Conservation (phyloP, 1,140 invertebrate species). For the Lepidurus couesii region DNA sequence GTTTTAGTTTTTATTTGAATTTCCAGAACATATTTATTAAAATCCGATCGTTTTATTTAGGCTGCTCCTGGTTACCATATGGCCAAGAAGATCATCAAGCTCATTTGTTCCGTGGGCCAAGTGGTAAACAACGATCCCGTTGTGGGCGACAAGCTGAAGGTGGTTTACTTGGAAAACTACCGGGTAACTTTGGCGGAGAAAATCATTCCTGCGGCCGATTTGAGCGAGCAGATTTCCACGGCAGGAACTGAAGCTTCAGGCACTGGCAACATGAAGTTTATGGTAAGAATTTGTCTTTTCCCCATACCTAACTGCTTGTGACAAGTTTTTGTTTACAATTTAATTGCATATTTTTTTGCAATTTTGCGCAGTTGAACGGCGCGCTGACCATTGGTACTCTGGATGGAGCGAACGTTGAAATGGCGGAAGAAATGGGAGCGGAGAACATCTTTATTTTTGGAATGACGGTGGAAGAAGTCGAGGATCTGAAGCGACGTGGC, state of each 20-base stretch:
- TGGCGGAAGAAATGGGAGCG: conserved; percentile 97
- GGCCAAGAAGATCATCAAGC: conserved; percentile 97
- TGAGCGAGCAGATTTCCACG: conserved; percentile 96
- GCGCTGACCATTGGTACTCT: conserved; percentile 96
- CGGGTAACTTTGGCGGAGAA: conserved; percentile 95
- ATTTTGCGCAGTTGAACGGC: conserved; percentile 73
- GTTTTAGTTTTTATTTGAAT: neutral
- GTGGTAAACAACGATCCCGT: conserved; percentile 97
- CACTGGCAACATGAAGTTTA: conserved; percentile 89
- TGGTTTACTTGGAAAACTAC: conserved; percentile 97
- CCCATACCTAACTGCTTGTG: too few species aligned
- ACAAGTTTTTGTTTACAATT: neutral
- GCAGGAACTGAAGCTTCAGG: conserved; percentile 98
- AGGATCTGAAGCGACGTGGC: conserved; percentile 66
- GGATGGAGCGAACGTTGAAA: conserved; percentile 99
- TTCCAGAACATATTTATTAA: neutral
- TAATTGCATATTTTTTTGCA: conserved; percentile 31
- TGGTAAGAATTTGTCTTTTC: conserved; percentile 50
- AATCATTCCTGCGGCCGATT: conserved; percentile 96
- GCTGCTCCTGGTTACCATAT: conserved; percentile 97
- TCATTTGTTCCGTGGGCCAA: conserved; percentile 85
- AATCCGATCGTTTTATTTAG: conserved; percentile 40
- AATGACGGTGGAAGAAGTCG: conserved; percentile 89
- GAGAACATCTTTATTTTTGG: conserved; percentile 99
- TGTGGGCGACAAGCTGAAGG: conserved; percentile 90